A percentile compares a stretch with the other conserved stretches of the same genome.
phyloP scores from a whole-genome alignment of 2,113 vertebrate genomes.

The Platysteira castanea region DNA sequence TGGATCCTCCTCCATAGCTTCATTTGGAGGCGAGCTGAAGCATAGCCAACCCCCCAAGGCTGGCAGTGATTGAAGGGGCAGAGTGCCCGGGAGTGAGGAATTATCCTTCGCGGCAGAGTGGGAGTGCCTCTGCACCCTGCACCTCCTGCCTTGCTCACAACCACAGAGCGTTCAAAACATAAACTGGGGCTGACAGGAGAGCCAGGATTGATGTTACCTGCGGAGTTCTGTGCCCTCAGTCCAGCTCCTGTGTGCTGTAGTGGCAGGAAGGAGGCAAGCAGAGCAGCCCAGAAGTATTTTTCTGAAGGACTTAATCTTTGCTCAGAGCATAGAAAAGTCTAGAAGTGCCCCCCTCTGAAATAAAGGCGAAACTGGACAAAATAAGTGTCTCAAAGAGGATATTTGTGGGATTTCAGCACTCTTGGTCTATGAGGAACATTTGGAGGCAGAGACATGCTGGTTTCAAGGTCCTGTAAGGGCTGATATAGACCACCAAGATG shows the following conservation, averaged over 20 bases:
- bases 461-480: neutral
- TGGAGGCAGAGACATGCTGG: neutral
- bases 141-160: neutral
- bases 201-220: neutral
- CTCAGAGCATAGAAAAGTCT: neutral
- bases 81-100: neutral
- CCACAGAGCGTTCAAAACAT: neutral
- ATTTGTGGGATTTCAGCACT: neutral
- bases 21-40: neutral
- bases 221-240: neutral
- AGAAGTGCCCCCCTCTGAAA: neutral
- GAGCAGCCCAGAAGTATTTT: neutral
- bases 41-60: neutral
- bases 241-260: neutral
- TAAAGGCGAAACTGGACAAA: neutral
- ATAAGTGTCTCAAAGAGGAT: neutral
- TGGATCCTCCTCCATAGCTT: neutral
- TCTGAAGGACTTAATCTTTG: neutral
- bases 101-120: neutral
- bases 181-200: neutral
- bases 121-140: neutral
- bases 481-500: neutral
- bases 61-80: neutral
- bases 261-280: neutral
- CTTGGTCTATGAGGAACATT: neutral